These are phyloP conservation scores for Henricia sp. DNA, from an alignment of 53 echinoderm and acorn worm genomes.

Conservation along the genomic window DNA sequence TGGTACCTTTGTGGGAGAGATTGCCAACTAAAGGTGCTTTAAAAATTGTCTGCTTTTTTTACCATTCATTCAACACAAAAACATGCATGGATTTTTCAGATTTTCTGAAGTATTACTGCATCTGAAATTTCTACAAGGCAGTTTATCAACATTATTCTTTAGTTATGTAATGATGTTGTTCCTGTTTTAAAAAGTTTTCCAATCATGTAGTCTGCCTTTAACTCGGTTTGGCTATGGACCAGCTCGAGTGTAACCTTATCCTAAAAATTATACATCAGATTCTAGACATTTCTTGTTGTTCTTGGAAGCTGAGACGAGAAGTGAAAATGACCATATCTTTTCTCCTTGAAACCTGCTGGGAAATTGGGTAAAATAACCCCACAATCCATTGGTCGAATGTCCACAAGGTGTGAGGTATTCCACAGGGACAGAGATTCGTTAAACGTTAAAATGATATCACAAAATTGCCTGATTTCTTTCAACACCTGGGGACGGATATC, in stretches of 20 bases:
- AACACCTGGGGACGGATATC: neutral
- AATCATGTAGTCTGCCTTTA: too few species aligned
- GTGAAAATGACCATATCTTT: slow-evolving; percentile 40
- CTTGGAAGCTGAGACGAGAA: slow-evolving; percentile 35
- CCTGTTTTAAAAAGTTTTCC: too few species aligned
- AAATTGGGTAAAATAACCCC: slow-evolving; percentile 24
- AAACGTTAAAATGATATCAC: neutral
- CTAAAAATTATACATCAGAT: slow-evolving; percentile 4
- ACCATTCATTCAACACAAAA: too few species aligned
- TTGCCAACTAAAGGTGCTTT: too few species aligned
- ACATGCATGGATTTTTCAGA: too few species aligned
- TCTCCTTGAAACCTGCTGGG: slow-evolving; percentile 30
- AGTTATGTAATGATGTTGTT: too few species aligned
- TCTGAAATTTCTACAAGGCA: too few species aligned
- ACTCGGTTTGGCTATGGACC: too few species aligned
- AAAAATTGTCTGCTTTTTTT: too few species aligned
- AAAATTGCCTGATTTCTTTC: neutral
- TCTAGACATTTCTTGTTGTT: slow-evolving; percentile 32
- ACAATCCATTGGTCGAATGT: neutral
- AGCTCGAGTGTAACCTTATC: slow-evolving; percentile 12
- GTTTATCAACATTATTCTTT: too few species aligned
- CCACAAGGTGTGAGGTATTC: slow-evolving; percentile 12
- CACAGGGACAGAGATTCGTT: neutral
- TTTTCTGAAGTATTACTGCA: too few species aligned
- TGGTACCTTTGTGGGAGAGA: too few species aligned